Conservation (phyloP, 1,140 invertebrate species). For the Drosophila rhopaloa region DNA sequence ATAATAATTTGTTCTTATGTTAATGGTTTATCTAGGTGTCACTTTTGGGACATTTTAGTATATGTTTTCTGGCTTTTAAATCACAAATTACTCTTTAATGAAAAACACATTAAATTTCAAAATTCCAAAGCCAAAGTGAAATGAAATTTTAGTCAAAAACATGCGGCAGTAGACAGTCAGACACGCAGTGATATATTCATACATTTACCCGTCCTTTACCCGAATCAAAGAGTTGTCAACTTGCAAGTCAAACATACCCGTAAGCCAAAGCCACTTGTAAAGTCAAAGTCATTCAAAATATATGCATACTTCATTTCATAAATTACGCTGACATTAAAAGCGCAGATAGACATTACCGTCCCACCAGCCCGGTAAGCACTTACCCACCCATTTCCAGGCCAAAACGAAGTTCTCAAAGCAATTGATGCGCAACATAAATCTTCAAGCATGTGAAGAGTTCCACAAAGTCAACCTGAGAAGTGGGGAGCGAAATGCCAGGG, state of each 20-base stretch:
- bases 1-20: too few species aligned
- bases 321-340: constrained; percentile 77
- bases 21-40: too few species aligned
- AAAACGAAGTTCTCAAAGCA: constrained; percentile 49
- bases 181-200: constrained; percentile 13
- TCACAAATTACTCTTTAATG: too few species aligned
- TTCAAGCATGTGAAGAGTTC: constrained; percentile 66
- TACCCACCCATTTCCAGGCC: neutral
- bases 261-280: constrained; percentile 30
- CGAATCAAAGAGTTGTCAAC: constrained; percentile 45
- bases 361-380: constrained; percentile 8
- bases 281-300: constrained; percentile 57
- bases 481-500: constrained; percentile 19
- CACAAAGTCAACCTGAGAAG: constrained; percentile 61
- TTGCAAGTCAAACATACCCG: constrained; percentile 32
- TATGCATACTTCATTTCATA: constrained; percentile 79
- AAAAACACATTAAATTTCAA: neutral
- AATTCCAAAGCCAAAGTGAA: constrained; percentile 14
- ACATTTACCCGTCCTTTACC: neutral
- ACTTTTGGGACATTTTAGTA: too few species aligned
- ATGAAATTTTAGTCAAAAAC: constrained; percentile 5
- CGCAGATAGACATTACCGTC: constrained; percentile 56
- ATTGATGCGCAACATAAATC: constrained; percentile 81
- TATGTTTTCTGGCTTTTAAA: too few species aligned
- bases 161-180: constrained; percentile 10